phyloP scores from a whole-genome alignment of 2,888 invertebrate species.

The Drosophila koepferae region DNA sequence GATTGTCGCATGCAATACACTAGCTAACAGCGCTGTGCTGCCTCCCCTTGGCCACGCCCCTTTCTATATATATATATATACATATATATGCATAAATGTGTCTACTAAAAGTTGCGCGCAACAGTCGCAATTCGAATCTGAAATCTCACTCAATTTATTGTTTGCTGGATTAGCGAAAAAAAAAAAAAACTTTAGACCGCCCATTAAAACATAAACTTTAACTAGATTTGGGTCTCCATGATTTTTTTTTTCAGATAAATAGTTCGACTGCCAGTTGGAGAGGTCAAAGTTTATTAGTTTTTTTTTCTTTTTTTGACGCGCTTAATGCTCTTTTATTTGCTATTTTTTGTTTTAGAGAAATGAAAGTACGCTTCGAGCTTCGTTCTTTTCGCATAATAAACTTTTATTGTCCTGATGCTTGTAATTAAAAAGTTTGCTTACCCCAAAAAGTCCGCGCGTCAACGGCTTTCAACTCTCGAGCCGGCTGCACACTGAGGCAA shows the following conservation, averaged over 20 bases:
- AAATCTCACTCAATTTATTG: constrained; percentile 53
- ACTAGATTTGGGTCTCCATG: constrained; percentile 47
- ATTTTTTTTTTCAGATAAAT: constrained; percentile 25
- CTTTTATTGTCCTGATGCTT: constrained; percentile 74
- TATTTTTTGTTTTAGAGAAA: constrained; percentile 18
- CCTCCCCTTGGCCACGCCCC: neutral
- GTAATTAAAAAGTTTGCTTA: constrained; percentile 76
- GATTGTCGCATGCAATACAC: constrained; percentile 37
- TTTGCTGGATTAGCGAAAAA: constrained; percentile 48
- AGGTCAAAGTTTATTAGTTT: constrained; percentile 58
- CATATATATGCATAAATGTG: no score
- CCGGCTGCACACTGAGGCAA: constrained; percentile 13
- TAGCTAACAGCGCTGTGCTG: neutral
- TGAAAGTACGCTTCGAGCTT: constrained; percentile 10
- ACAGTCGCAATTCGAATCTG: constrained; percentile 42
- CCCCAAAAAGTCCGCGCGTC: constrained; percentile 11
- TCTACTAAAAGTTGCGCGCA: constrained; percentile 43
- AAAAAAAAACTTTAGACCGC: constrained; percentile 40
- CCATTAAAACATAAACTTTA: constrained; percentile 57
- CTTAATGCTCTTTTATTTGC: constrained; percentile 21
- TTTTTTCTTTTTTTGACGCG: constrained; percentile 35
- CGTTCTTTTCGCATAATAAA: constrained; percentile 69
- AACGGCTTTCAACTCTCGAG: constrained; percentile 1
- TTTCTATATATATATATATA: constrained; percentile 13
- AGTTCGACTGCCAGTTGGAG: constrained; percentile 45